Percentiles rank a stretch among this genome's conserved stretches.
These are phyloP conservation scores for Danio albolineatus DNA, from an alignment of 2,797 vertebrate genomes.

Conservation along the genomic window DNA sequence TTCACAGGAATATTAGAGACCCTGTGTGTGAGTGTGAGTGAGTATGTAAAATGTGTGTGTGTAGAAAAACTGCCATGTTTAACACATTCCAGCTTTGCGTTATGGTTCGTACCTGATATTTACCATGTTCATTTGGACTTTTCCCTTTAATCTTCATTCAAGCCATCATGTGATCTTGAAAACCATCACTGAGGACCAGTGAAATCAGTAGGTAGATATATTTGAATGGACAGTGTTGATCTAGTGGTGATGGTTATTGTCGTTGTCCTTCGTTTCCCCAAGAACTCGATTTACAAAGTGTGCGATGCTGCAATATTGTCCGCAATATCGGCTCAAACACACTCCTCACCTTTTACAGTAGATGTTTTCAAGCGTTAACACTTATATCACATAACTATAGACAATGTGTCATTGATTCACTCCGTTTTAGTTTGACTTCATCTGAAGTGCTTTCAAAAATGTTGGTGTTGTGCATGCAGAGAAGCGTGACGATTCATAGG, in stretches of 20 bases:
- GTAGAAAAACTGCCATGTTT: slow-evolving; percentile 79
- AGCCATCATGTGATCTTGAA: slow-evolving; percentile 50
- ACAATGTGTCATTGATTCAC: slow-evolving; percentile 7
- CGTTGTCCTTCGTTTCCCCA: slow-evolving; percentile 55
- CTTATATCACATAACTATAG: slow-evolving; percentile 53
- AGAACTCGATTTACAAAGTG: slow-evolving; percentile 32
- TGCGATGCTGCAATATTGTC: slow-evolving; percentile 8
- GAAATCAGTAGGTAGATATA: slow-evolving; percentile 48
- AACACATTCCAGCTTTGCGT: slow-evolving; percentile 77
- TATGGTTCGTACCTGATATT: slow-evolving; percentile 59
- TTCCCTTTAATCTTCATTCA: slow-evolving; percentile 73
- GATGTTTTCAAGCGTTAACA: slow-evolving; percentile 55
- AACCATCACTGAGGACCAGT: slow-evolving; percentile 43
- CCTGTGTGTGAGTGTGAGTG: slow-evolving; percentile 49
- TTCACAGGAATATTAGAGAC: slow-evolving; percentile 39
- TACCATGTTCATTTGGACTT: slow-evolving; percentile 60
- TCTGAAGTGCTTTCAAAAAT: neutral
- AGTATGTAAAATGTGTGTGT: slow-evolving; percentile 59
- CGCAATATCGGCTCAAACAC: slow-evolving; percentile 25
- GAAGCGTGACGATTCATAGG: slow-evolving; percentile 61
- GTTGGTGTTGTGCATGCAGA: slow-evolving; percentile 72
- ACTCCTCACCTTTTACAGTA: slow-evolving; percentile 65
- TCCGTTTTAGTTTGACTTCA: neutral
- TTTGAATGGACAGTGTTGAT: slow-evolving; percentile 60
- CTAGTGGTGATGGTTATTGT: slow-evolving; percentile 52